phyloP scores from a whole-genome alignment of 2,113 vertebrate genomes.

The Brachyistius frenatus region DNA sequence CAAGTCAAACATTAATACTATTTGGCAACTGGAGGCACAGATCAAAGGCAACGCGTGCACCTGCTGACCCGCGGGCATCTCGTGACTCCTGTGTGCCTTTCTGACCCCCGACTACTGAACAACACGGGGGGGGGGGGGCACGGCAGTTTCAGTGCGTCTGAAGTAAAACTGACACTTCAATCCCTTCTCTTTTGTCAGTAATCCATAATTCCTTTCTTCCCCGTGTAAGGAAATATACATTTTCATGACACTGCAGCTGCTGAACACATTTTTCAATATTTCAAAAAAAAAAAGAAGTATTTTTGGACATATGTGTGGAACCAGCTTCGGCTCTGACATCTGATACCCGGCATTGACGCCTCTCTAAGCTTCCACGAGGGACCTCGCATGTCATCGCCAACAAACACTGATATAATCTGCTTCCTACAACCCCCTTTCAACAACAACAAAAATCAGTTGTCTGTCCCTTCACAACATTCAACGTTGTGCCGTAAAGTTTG shows the following conservation, averaged over 20 bases:
- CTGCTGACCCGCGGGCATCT: constrained; percentile 62
- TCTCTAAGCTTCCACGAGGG: background rate
- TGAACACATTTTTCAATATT: background rate
- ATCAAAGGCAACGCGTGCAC: constrained; percentile 61
- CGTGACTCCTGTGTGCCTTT: constrained; percentile 46
- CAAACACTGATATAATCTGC: too few relatives aligned
- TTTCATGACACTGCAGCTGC: background rate
- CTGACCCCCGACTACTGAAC: constrained; percentile 15
- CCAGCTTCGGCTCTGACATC: background rate
- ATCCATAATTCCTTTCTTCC: constrained; percentile 17
- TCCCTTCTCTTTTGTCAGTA: constrained; percentile 2
- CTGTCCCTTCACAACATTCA: background rate
- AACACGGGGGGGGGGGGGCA: background rate
- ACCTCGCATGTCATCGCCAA: too few relatives aligned
- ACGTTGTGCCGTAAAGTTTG: background rate
- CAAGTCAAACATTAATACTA: constrained; percentile 55
- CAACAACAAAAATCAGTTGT: too few relatives aligned
- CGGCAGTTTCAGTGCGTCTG: constrained; percentile 37
- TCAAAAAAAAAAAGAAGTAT: background rate
- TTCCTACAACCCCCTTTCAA: too few relatives aligned
- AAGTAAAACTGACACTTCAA: background rate
- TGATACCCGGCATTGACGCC: background rate
- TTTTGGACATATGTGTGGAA: background rate
- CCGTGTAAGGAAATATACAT: constrained; percentile 16
- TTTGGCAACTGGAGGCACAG: constrained; percentile 52